Evolutionary conservation across 2,888 invertebrate species (phyloP), one percentile per base, ranked within the genome.

Genomic region (Caenorhabditis plicata): DNA sequence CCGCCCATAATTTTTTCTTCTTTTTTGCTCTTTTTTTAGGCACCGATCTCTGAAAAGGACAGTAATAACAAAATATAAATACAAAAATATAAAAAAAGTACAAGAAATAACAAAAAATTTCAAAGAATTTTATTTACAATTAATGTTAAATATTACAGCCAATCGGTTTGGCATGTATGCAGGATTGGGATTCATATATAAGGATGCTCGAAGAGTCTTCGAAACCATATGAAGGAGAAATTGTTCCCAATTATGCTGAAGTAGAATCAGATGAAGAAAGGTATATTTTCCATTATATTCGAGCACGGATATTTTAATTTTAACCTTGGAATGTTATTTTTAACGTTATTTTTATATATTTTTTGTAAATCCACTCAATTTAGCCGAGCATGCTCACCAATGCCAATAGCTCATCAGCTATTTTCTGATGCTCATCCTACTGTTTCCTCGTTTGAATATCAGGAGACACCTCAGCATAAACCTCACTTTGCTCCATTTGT

Each of bases 101-200:
- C n/a, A n/a, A n/a, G n/a, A n/a, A n/a, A n/a, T n/a, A n/a, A n/a
- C n/a, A n/a, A n/a, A n/a, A n/a, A n/a, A n/a, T n/a, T n/a, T n/a
- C n/a, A n/a, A n/a, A n/a, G n/a, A n/a, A n/a, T n/a, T n/a, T n/a
- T n/a, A n/a, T n/a, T n/a, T n/a, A n/a, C 20, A 15, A 49, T 33
- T 19, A 19, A 4, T 4, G 15, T 23, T 2, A n/a, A n/a, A n/a
- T n/a, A 7, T 75, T 78, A 47, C 64, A 78, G 77, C 75, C 76
- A 15, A 66, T 73, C 31, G 78, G 77, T 29, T 45, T 78, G 33
- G 73, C 75, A 1, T 75, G 73, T 48, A 75, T 78, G 74, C 77
- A 78, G 45, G 72, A 73, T 35, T 78, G 78, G 78, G 74, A 75
- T 40, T 75, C 76, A 19, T 78, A 74, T 50, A 70, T 72, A 27